A percentile compares a stretch with the other conserved stretches of the same genome.
Conservation (phyloP, 2,888 invertebrate genomes). For the Ecliptopera silaceata region DNA sequence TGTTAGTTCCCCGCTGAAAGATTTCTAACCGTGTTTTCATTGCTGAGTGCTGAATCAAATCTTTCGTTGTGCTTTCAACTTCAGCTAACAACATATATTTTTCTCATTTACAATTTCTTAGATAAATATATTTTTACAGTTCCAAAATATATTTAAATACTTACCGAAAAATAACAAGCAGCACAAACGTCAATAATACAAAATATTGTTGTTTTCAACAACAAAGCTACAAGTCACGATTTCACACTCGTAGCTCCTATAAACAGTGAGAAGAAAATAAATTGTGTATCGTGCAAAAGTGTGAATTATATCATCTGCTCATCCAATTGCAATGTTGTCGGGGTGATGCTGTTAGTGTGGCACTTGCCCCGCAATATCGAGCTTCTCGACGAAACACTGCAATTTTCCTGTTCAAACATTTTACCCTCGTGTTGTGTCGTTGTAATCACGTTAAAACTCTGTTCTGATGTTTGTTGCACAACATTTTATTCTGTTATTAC, state of each 20-base stretch:
- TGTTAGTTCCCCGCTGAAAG: not conserved
- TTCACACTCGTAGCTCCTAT: constrained; percentile 19
- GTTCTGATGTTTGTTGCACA: constrained; percentile 42
- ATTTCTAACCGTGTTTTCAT: constrained; percentile 2
- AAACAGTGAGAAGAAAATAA: constrained; percentile 33
- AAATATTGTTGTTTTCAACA: constrained; percentile 17
- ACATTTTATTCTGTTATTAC: constrained; percentile 41
- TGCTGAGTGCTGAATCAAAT: constrained; percentile 3
- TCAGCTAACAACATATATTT: not conserved
- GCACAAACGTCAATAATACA: not conserved
- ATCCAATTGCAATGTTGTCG: constrained; percentile 53
- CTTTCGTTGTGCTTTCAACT: not conserved
- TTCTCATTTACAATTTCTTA: not conserved
- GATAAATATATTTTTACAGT: not conserved
- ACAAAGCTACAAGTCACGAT: constrained; percentile 11
- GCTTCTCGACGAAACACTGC: constrained; percentile 50
- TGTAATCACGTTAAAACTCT: constrained; percentile 57
- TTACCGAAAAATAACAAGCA: not conserved
- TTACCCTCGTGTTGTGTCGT: constrained; percentile 52
- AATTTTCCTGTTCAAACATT: constrained; percentile 61
- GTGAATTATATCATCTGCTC: constrained; percentile 45
- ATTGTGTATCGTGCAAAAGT: constrained; percentile 35
- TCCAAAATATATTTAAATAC: not conserved
- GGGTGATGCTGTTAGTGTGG: constrained; percentile 48
- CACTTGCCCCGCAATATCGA: constrained; percentile 51